phyloP scores from a whole-genome alignment of 1,140 invertebrate species.

The Melitaea cinxia region DNA sequence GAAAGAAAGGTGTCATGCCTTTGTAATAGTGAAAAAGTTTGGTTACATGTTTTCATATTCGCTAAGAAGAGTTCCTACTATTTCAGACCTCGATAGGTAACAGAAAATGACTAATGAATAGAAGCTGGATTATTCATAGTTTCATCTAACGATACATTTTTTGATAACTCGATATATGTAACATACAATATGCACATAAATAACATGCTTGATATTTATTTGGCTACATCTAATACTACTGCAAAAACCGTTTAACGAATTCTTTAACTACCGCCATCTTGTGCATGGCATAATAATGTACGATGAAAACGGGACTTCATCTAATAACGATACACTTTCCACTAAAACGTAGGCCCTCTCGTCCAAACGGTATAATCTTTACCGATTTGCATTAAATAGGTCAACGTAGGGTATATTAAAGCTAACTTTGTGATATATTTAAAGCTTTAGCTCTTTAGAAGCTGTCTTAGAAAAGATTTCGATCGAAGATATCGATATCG shows the following conservation, averaged over 20 bases:
- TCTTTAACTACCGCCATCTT: conserved; percentile 61
- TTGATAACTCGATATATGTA: conserved; percentile 72
- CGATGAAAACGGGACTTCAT: conserved; percentile 51
- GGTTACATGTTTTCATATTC: conserved; percentile 62
- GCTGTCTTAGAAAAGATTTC: conserved; percentile 41
- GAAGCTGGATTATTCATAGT: conserved; percentile 70
- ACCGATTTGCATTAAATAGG: conserved; percentile 45
- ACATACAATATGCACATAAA: conserved; percentile 60
- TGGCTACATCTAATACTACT: conserved; percentile 75
- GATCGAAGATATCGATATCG: conserved; percentile 10
- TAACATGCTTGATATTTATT: conserved; percentile 70
- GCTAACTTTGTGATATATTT: conserved; percentile 72
- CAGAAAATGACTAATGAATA: conserved; percentile 58
- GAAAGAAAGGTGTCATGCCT: conserved; percentile 40
- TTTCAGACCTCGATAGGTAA: conserved; percentile 46
- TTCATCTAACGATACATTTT: conserved; percentile 74
- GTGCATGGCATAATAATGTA: conserved; percentile 58
- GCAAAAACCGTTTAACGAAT: conserved; percentile 71
- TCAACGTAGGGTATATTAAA: conserved; percentile 69
- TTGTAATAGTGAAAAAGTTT: conserved; percentile 69
- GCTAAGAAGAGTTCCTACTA: conserved; percentile 66
- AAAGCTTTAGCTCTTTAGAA: conserved; percentile 62
- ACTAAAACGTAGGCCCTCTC: conserved; percentile 62
- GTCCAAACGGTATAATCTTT: conserved; percentile 26
- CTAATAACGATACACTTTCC: conserved; percentile 66